These are phyloP conservation scores for Ptychochromis oligacanthus DNA, from an alignment of 2,113 vertebrate species.

Conservation along the genomic window DNA sequence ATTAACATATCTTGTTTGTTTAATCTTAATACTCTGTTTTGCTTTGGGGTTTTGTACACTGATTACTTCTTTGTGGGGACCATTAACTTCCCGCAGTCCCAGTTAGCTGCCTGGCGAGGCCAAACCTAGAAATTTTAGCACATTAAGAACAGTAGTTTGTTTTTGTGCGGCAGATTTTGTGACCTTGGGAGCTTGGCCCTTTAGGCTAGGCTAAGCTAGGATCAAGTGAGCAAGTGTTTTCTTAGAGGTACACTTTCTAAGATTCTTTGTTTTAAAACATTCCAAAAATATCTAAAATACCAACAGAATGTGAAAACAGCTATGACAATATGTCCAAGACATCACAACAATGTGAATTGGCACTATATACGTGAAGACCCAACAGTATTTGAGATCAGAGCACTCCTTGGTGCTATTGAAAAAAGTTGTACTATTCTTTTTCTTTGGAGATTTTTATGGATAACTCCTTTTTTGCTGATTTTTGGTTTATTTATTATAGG, in stretches of 20 bases:
- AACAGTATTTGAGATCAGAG: background rate
- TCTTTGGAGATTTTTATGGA: too few species aligned
- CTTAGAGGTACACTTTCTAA: background rate
- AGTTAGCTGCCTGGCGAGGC: background rate
- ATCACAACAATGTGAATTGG: too few species aligned
- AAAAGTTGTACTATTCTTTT: too few species aligned
- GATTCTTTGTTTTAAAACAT: background rate
- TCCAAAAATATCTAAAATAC: background rate
- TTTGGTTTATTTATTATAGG: background rate
- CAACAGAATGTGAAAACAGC: background rate
- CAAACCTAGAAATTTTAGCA: background rate
- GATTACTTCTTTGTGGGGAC: background rate
- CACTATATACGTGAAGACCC: too few species aligned
- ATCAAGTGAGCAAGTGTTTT: background rate
- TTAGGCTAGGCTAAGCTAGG: background rate
- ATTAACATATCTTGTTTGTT: conserved; percentile 3
- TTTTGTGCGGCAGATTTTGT: background rate
- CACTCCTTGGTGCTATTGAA: background rate
- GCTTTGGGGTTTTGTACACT: background rate
- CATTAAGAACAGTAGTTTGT: background rate
- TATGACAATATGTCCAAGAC: background rate
- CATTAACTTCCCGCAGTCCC: background rate
- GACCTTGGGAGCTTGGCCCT: background rate
- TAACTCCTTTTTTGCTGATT: background rate
- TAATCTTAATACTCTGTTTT: background rate